Conservation (phyloP, 2,888 invertebrate genomes). For the Hypena proboscidalis region DNA sequence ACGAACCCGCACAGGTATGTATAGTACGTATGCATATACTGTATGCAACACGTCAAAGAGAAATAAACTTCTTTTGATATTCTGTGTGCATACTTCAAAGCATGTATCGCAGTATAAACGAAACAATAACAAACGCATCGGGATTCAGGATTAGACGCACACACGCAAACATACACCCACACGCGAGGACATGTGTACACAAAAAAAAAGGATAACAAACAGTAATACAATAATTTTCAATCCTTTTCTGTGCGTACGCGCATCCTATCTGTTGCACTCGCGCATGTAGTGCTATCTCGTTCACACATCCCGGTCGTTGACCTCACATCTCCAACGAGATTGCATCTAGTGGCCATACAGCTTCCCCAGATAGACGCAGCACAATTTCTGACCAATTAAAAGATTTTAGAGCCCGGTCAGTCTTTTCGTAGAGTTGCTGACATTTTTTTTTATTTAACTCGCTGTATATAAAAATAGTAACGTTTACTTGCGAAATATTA, state of each 20-base stretch:
- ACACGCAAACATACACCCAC: conserved; percentile 48
- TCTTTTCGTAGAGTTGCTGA: conserved; percentile 25
- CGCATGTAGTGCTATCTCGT: conserved; percentile 60
- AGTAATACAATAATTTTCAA: conserved; percentile 81
- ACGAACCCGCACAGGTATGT: conserved; percentile 38
- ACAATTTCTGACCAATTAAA: conserved; percentile 80
- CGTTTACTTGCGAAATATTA: conserved; percentile 57
- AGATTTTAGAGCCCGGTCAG: conserved; percentile 52
- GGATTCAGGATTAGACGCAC: conserved; percentile 65
- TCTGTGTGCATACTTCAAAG: conserved; percentile 52
- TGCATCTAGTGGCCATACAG: conserved; percentile 83
- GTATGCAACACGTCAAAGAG: conserved; percentile 41
- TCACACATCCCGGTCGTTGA: conserved; percentile 72
- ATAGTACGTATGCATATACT: conserved; percentile 10
- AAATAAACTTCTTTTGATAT: conserved; percentile 56
- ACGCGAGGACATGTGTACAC: conserved; percentile 49
- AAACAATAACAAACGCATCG: conserved; percentile 66
- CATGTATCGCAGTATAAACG: conserved; percentile 49
- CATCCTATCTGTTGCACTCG: conserved; percentile 69
- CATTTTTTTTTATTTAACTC: conserved; percentile 17
- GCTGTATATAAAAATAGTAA: conserved; percentile 29
- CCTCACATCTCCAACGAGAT: conserved; percentile 81
- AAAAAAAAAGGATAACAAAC: conserved; percentile 73
- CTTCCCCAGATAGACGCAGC: conserved; percentile 77
- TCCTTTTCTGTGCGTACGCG: conserved; percentile 84